Base-by-base conservation (phyloP, 1,140 invertebrate species). In the Brachystomella parvula region DNA sequence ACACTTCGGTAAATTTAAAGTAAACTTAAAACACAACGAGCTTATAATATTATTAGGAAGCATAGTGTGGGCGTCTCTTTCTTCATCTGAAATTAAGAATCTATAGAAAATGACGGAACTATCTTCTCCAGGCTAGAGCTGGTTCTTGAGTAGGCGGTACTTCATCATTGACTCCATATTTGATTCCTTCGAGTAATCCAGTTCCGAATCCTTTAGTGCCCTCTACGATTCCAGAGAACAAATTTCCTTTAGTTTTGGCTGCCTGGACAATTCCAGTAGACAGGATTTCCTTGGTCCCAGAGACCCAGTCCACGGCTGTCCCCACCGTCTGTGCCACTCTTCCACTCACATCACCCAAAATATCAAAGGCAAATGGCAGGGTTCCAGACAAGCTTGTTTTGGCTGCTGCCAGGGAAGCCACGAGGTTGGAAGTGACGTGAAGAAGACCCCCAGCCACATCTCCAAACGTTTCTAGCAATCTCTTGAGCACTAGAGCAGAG, bases 361-460 rank as follows among this genome's bases (percentile, higher is more conserved):
- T 71, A 49, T 74, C 73, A 49, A 74, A 74, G 19, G 73, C 73
- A 58, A 74, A 72, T 60, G 73, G 73, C 59, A 74, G 64, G 39
- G 73, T 74, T 66, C 73, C 73, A 12, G 73, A 74, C 44, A 74
- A 68, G 58, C 73, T 74, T 17, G 73, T 74, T 53, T 74, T 74
- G 53, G 73, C 71, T 17, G 73, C 73, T 12, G 73, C 73, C 28
- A 74, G 47, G 12, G 68, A 70, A 2, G 70, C 73, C n/a, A 74
- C 73, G 31, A 74, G 47, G 63, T 74, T 74, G n/a, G 73, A 74
- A 35, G 72, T 61, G 29, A 74, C 71, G 61, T 74, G 73, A 3
- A 74, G 44, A 24, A 74, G 63, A 57, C 73, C 71, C 61, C 73
- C 73, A 61, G 73, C 72, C 12, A 74, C 73, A 47, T 74, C 73